Conservation (phyloP, 2,797 vertebrate species). For the Acipenser oxyrinchus region DNA sequence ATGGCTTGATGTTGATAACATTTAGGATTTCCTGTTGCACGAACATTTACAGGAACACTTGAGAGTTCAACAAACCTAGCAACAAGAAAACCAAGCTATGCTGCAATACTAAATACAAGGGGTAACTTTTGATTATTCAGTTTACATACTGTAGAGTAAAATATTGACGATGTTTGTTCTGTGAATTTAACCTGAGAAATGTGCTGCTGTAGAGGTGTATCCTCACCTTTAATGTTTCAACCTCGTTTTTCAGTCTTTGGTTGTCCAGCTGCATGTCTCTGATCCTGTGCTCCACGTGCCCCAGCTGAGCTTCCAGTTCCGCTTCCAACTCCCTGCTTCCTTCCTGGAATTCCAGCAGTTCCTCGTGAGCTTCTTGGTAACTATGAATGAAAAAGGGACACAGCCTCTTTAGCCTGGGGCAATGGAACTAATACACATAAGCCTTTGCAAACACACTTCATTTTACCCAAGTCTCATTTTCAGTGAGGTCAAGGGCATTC, state of each 20-base stretch:
- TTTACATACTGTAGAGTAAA: background rate
- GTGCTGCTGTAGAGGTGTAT: background rate
- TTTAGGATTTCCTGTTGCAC: too few relatives aligned
- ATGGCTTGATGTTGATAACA: too few relatives aligned
- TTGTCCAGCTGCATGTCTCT: conserved; percentile 89
- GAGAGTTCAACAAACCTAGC: too few relatives aligned
- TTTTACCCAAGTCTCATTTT: too few relatives aligned
- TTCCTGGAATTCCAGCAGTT: conserved; percentile 95
- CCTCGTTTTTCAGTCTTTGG: conserved; percentile 84
- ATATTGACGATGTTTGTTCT: background rate
- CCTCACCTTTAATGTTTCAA: conserved; percentile 81
- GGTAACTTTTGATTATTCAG: background rate
- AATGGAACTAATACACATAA: too few relatives aligned
- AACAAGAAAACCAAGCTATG: too few relatives aligned
- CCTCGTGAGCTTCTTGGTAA: conserved; percentile 89
- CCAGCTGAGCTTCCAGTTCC: conserved; percentile 87
- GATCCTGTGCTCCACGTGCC: conserved; percentile 87
- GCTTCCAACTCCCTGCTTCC: conserved; percentile 94
- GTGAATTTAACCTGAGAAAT: background rate
- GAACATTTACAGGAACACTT: too few relatives aligned
- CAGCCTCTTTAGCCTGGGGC: too few relatives aligned
- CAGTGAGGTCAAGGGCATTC: too few relatives aligned
- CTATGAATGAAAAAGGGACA: conserved; percentile 45
- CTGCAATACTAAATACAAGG: too few relatives aligned
- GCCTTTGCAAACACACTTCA: too few relatives aligned